Conservation (phyloP, 2,113 vertebrate genomes). For the Peromyscus maniculatus region DNA sequence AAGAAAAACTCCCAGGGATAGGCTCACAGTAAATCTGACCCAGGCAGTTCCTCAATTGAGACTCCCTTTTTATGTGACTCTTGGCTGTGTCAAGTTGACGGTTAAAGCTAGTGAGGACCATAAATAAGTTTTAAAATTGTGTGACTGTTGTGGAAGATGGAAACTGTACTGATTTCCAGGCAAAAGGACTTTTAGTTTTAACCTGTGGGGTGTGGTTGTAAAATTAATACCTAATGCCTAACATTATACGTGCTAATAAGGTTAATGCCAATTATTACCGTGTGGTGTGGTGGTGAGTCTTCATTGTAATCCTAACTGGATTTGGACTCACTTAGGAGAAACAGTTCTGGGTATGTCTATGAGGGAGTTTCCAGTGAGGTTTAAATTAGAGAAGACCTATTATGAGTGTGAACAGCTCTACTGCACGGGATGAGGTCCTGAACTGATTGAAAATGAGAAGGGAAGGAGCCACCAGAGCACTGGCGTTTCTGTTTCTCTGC, state of each 20-base stretch:
- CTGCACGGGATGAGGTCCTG: not conserved
- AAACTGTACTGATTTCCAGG: not conserved
- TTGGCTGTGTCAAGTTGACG: not conserved
- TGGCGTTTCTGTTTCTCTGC: not conserved
- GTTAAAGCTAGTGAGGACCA: not conserved
- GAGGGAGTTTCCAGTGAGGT: not conserved
- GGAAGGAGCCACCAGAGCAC: not conserved
- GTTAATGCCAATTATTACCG: not conserved
- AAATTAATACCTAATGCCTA: not conserved
- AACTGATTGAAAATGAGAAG: not conserved
- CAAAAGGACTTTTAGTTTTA: conserved; percentile 15
- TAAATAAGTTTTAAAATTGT: not conserved
- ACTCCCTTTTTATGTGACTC: not conserved
- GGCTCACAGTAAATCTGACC: not conserved
- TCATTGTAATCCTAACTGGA: too few species aligned
- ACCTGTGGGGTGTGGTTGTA: not conserved
- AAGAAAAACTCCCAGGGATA: not conserved
- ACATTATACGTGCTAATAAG: not conserved
- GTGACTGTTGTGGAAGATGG: not conserved
- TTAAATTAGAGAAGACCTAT: not conserved
- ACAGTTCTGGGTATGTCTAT: not conserved
- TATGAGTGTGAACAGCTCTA: not conserved
- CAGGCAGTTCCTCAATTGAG: not conserved
- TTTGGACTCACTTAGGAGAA: not conserved
- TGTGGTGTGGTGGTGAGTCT: not conserved